These are phyloP conservation scores for Acanthiza pusilla DNA, from an alignment of 2,797 vertebrate genomes.

Conservation along the genomic window DNA sequence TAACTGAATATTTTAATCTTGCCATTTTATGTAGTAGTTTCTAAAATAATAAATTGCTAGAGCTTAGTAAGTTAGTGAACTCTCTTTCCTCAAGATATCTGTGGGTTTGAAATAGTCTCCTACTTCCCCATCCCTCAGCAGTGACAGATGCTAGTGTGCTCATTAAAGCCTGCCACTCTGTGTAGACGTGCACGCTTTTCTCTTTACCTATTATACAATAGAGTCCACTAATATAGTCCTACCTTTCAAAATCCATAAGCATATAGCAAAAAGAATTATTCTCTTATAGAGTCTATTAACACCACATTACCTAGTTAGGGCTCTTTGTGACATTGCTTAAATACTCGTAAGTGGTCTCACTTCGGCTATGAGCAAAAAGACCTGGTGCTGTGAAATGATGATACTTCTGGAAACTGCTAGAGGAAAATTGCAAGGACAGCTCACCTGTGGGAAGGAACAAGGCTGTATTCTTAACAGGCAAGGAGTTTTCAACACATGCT, in stretches of 20 bases:
- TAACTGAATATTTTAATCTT: conserved; percentile 71
- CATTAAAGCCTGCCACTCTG: conserved; percentile 40
- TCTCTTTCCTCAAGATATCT: conserved; percentile 44
- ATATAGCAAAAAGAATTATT: not conserved
- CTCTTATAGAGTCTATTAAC: not conserved
- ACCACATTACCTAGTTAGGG: not conserved
- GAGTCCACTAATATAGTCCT: conserved; percentile 17
- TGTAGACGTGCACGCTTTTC: not conserved
- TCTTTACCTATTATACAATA: not conserved
- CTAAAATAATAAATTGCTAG: conserved; percentile 69
- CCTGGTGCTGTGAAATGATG: not conserved
- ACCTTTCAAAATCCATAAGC: conserved; percentile 6
- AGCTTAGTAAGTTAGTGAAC: conserved; percentile 51
- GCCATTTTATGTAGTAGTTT: conserved; percentile 53
- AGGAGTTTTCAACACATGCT: not conserved
- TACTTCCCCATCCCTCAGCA: conserved; percentile 33
- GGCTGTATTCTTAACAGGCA: not conserved
- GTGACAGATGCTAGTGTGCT: conserved; percentile 46
- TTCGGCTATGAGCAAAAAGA: not conserved
- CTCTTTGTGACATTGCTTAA: conserved; percentile 4
- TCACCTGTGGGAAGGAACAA: not conserved
- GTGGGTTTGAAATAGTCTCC: conserved; percentile 41
- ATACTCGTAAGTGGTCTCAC: not conserved
- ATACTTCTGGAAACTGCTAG: not conserved
- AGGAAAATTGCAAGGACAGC: not conserved